Conservation (phyloP, 2,113 vertebrate genomes). For the Hemibagrus wyckioides region DNA sequence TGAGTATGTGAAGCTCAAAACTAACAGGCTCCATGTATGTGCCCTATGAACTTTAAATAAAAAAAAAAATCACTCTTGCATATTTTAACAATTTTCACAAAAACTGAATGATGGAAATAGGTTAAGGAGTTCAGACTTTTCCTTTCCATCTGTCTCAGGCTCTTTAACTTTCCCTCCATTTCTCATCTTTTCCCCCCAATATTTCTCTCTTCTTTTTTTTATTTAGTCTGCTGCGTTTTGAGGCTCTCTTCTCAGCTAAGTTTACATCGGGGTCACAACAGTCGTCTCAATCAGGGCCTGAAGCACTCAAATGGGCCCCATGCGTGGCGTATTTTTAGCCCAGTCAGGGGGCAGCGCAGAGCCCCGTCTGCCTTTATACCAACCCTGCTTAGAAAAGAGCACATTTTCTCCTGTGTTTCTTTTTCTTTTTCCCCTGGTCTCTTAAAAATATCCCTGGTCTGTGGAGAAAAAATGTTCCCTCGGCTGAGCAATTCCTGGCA, state of each 20-base stretch:
- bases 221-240: conserved; percentile 52
- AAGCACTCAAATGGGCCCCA: conserved; percentile 58
- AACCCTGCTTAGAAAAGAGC: conserved; percentile 38
- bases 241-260: conserved; percentile 44
- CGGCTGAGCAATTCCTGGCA: conserved; percentile 73
- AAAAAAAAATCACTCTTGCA: conserved; percentile 26
- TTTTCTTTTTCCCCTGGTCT: conserved; percentile 50
- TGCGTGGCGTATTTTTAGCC: conserved; percentile 53
- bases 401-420: conserved; percentile 47
- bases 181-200: conserved; percentile 17
- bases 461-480: conserved; percentile 62
- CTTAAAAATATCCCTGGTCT: conserved; percentile 76
- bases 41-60: not conserved
- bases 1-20: conserved; percentile 20
- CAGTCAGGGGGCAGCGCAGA: conserved; percentile 57
- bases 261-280: conserved; percentile 64
- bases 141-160: conserved; percentile 28
- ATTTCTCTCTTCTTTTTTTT: conserved; percentile 45
- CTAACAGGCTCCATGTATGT: conserved; percentile 25
- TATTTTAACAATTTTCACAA: conserved; percentile 38
- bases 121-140: conserved; percentile 39
- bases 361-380: conserved; percentile 58
- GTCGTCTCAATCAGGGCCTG: conserved; percentile 63
- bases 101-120: conserved; percentile 32
- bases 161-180: conserved; percentile 21